Conservation (phyloP, 2,113 vertebrate species). For the Gymnorhina tibicen region DNA sequence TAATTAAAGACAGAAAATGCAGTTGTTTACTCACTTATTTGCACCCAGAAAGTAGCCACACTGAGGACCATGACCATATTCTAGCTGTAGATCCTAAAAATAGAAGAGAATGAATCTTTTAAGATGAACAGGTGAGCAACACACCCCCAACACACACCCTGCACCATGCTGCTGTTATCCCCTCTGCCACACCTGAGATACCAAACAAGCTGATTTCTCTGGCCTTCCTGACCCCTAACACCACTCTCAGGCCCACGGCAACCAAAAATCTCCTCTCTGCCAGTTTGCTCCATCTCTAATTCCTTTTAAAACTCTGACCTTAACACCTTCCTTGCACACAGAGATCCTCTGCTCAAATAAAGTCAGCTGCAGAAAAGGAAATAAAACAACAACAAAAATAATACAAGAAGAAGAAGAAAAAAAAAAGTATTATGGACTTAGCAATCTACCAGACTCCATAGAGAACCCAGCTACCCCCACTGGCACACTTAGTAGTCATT, state of each 20-base stretch:
- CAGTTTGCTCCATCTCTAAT: not conserved
- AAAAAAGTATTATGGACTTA: not conserved
- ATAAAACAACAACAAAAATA: not conserved
- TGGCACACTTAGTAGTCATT: not conserved
- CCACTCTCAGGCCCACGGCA: not conserved
- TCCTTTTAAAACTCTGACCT: not conserved
- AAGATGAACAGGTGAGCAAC: not conserved
- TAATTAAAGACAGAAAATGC: not conserved
- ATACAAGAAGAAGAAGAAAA: too few relatives aligned
- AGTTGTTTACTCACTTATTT: slow-evolving; percentile 88
- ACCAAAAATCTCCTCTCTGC: not conserved
- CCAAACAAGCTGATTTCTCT: not conserved
- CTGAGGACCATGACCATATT: slow-evolving; percentile 85
- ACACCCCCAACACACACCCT: not conserved
- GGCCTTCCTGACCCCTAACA: not conserved
- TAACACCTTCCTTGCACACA: not conserved
- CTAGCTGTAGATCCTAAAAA: slow-evolving; percentile 88
- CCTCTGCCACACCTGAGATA: not conserved
- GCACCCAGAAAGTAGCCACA: slow-evolving; percentile 85
- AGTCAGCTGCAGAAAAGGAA: not conserved
- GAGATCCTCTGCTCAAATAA: not conserved
- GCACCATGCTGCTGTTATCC: not conserved
- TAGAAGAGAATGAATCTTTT: not conserved
- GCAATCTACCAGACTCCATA: not conserved
- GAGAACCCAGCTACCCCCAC: not conserved